Percentiles rank a stretch among this genome's conserved stretches.
Conservation (phyloP, 1,140 invertebrate species). For the Eciton burchellii region DNA sequence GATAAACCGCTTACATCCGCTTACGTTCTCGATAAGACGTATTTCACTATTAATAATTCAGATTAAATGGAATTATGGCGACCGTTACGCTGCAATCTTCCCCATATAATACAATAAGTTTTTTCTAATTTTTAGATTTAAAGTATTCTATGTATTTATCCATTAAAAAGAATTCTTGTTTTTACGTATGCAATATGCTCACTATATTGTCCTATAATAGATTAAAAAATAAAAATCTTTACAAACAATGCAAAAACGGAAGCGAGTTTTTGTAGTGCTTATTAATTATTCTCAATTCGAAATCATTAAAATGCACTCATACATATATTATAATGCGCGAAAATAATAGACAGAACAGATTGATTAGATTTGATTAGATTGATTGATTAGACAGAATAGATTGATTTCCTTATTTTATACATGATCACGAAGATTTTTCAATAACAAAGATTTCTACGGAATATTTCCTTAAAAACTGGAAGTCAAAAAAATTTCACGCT, state of each 20-base stretch:
- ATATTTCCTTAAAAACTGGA: constrained; percentile 8
- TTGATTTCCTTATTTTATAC: constrained; percentile 12
- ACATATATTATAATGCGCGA: not conserved
- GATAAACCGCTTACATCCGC: constrained; percentile 20
- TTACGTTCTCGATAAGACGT: constrained; percentile 38
- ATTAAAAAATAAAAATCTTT: constrained; percentile 26
- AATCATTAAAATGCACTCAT: not conserved
- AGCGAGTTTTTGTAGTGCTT: not conserved
- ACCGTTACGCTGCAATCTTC: constrained; percentile 54
- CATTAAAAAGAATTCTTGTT: constrained; percentile 27
- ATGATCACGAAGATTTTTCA: constrained; percentile 5
- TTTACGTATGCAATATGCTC: not conserved
- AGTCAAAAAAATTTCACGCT: constrained; percentile 18
- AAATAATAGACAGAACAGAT: constrained; percentile 27
- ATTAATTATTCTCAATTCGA: constrained; percentile 5
- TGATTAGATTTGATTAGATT: too few species aligned
- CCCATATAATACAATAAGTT: constrained; percentile 50
- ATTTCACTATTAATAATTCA: constrained; percentile 36
- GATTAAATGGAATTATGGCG: constrained; percentile 43
- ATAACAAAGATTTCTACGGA: constrained; percentile 29
- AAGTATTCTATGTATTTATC: constrained; percentile 32
- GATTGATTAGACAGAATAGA: too few species aligned
- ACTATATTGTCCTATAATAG: not conserved
- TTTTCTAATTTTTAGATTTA: constrained; percentile 53
- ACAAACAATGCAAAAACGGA: not conserved